Evolutionary conservation across 2,797 vertebrate genomes (phyloP).

Genomic region (Labroides dimidiatus): DNA sequence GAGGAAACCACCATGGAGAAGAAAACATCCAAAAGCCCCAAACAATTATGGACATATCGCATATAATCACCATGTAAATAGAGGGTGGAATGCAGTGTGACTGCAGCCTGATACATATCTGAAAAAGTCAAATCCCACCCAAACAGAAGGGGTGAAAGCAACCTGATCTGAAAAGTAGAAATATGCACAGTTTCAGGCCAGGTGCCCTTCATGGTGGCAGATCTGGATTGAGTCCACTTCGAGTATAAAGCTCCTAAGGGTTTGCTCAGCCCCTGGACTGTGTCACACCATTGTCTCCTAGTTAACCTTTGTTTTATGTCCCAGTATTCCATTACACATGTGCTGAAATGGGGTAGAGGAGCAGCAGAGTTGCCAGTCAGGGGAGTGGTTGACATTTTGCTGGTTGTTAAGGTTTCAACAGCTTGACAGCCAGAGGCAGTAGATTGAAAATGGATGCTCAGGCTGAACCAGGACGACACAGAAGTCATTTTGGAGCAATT

Average conservation of each 20-base stretch:
- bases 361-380: conserved; percentile 60
- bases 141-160: conserved; percentile 15
- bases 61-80: conserved; percentile 67
- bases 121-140: conserved; percentile 56
- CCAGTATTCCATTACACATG: conserved; percentile 60
- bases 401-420: conserved; percentile 74
- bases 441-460: conserved; percentile 49
- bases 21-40: conserved; percentile 70
- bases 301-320: conserved; percentile 80
- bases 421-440: conserved; percentile 57
- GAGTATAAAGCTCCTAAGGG: conserved; percentile 38
- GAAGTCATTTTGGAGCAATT: conserved; percentile 59
- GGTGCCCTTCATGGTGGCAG: conserved; percentile 22
- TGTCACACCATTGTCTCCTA: conserved; percentile 56
- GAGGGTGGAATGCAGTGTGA: conserved; percentile 57
- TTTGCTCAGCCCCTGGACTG: conserved; percentile 48
- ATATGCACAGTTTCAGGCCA: conserved; percentile 35
- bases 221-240: conserved; percentile 36
- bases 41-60: conserved; percentile 73
- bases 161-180: conserved; percentile 43
- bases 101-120: conserved; percentile 65
- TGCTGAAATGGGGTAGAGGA: conserved; percentile 39
- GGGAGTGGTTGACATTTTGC: conserved; percentile 76
- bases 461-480: conserved; percentile 52
- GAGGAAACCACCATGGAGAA: conserved; percentile 57